Conservation (phyloP, 2,113 vertebrate species). For the Ciconia maguari region DNA sequence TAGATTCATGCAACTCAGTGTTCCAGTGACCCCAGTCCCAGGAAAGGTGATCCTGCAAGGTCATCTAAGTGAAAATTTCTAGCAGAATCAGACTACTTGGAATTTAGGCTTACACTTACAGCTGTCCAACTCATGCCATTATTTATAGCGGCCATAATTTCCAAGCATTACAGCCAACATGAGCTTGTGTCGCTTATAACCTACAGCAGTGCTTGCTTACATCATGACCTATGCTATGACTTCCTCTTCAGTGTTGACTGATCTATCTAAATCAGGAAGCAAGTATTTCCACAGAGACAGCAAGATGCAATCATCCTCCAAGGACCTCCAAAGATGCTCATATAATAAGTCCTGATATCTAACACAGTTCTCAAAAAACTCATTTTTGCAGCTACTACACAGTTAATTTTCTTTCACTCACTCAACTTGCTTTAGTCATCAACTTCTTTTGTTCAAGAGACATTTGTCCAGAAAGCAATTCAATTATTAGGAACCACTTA, state of each 20-base stretch:
- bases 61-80: neutral
- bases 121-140: neutral
- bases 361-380: neutral
- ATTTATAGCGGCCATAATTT: neutral
- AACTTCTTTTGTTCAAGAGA: neutral
- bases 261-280: neutral
- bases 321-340: neutral
- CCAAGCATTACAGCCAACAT: neutral
- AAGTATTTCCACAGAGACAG: neutral
- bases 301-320: neutral
- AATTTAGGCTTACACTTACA: neutral
- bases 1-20: neutral
- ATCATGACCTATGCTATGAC: neutral
- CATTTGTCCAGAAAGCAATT: neutral
- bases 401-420: neutral
- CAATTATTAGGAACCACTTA: neutral
- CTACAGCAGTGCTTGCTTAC: neutral
- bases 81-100: neutral
- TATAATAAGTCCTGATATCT: neutral
- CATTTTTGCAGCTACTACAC: neutral
- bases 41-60: neutral
- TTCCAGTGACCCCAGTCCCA: neutral
- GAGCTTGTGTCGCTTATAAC: neutral
- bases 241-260: neutral
- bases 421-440: neutral